Evolutionary conservation across 2,888 invertebrate species (phyloP), one percentile per base, ranked within the genome.

Genomic region (Sinodicranocentrus sp.): DNA sequence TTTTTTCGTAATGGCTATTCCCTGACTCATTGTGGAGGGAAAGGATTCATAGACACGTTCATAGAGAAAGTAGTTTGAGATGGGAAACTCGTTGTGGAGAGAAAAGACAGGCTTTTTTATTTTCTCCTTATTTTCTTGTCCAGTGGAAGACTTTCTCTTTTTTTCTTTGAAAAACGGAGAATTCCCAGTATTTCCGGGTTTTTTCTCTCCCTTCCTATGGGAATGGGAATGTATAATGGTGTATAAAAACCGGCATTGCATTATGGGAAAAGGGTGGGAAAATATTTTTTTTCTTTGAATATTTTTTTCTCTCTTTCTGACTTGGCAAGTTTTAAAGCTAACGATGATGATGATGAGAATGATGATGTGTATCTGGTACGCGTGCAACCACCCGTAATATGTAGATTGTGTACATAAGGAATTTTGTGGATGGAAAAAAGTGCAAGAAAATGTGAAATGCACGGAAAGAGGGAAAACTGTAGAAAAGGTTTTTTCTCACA

Each of bases 291-390:
- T n/a, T n/a, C n/a, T n/a, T n/a, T n/a, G n/a, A n/a, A n/a, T n/a
- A n/a, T n/a, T n/a, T n/a, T n/a, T n/a, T n/a, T n/a, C n/a, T n/a
- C n/a, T n/a, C n/a, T n/a, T n/a, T n/a, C n/a, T n/a, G n/a, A 10
- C 25, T 19, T 25, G 21, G 23, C 6, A 25, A 57, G 19, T 25
- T 57, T 52, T 23, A 33, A 63, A 63, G 28, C 33, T 63, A 63
- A 63, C 28, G 63, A 63, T 63, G 73, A 73, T 73, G 61, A 63
- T 48, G 73, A 59, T 39, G 57, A 54, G 23, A 17, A 54, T 54
- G 54, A 57, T 57, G 25, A 57, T 57, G 57, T n/a, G n/a, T n/a
- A n/a, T n/a, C n/a, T n/a, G n/a, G 10, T 57, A 26, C 73, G 73
- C 73, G 73, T 73, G 61, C 26, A 33, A 25, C 23, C 54, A 23